phyloP scores from a whole-genome alignment of 2,113 vertebrate species.

The Phylloscopus trochilus region DNA sequence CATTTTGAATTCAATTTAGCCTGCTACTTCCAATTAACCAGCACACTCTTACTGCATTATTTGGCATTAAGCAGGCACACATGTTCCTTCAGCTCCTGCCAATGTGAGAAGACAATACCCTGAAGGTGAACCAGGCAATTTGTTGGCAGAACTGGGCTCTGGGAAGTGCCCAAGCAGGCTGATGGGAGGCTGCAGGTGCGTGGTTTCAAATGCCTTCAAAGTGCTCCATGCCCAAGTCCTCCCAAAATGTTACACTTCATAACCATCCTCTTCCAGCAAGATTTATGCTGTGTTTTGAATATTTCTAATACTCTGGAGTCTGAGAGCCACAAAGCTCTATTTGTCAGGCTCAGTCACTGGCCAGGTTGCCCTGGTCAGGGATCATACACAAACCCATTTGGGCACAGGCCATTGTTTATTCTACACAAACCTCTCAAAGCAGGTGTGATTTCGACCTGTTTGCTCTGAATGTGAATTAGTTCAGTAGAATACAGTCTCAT shows the following conservation, averaged over 20 bases:
- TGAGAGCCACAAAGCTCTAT: not conserved
- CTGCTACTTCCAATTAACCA: slow-evolving; percentile 67
- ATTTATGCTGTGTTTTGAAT: slow-evolving; percentile 33
- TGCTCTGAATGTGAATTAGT: not conserved
- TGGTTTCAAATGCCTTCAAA: slow-evolving; percentile 31
- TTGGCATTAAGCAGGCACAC: slow-evolving; percentile 68
- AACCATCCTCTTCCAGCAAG: slow-evolving; percentile 5
- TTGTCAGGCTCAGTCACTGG: slow-evolving; percentile 6
- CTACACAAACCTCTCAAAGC: not conserved
- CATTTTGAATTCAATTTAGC: slow-evolving; percentile 62
- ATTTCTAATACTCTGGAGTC: not conserved
- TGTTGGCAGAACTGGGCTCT: slow-evolving; percentile 30
- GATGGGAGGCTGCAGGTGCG: slow-evolving; percentile 42
- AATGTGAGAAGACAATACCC: slow-evolving; percentile 63
- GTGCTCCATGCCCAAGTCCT: not conserved
- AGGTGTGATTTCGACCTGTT: not conserved
- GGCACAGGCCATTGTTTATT: not conserved
- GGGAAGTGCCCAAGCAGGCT: slow-evolving; percentile 15
- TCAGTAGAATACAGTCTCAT: not conserved
- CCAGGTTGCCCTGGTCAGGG: not conserved
- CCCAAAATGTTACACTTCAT: not conserved
- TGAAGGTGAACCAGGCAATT: slow-evolving; percentile 49
- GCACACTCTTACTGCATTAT: slow-evolving; percentile 63
- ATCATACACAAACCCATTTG: not conserved
- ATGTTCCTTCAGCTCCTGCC: slow-evolving; percentile 61